Evolutionary conservation across 1,140 invertebrate species (phyloP).

Genomic region (Elymnias hypermnestra): DNA sequence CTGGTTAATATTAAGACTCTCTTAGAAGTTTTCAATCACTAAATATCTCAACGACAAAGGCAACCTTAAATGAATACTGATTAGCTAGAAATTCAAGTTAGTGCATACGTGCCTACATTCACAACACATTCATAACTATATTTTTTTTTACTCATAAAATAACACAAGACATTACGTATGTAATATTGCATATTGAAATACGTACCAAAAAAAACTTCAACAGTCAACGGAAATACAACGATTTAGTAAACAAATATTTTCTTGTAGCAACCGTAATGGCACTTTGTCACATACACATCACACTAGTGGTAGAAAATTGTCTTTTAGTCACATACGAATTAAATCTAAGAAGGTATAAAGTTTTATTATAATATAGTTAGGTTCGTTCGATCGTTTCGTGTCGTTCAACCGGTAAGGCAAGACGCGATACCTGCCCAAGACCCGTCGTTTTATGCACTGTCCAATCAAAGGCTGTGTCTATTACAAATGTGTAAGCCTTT

Average conservation of each 20-base stretch:
- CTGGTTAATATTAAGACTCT: no score
- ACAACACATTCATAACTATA: background rate
- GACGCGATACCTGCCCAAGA: conserved; percentile 36
- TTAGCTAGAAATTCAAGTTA: background rate
- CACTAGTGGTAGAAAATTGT: background rate
- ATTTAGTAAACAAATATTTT: conserved; percentile 11
- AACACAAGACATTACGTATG: no score
- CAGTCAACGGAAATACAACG: conserved; percentile 9
- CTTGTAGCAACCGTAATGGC: background rate
- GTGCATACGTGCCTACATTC: background rate
- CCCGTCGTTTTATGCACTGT: conserved; percentile 26
- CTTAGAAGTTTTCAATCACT: background rate
- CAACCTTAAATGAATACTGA: background rate
- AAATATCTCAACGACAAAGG: background rate
- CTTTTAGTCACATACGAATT: background rate
- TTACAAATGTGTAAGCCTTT: no score
- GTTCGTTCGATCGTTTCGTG: conserved; percentile 43
- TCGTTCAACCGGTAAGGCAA: conserved; percentile 36
- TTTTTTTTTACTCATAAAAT: no score
- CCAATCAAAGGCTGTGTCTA: conserved; percentile 10
- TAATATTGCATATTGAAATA: no score
- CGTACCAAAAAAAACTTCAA: no score
- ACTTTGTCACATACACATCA: no score
- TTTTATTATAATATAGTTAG: conserved; percentile 10
- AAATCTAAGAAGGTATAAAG: background rate